phyloP scores from a whole-genome alignment of 2,888 invertebrate species.

The Alviniconcha strummeri region DNA sequence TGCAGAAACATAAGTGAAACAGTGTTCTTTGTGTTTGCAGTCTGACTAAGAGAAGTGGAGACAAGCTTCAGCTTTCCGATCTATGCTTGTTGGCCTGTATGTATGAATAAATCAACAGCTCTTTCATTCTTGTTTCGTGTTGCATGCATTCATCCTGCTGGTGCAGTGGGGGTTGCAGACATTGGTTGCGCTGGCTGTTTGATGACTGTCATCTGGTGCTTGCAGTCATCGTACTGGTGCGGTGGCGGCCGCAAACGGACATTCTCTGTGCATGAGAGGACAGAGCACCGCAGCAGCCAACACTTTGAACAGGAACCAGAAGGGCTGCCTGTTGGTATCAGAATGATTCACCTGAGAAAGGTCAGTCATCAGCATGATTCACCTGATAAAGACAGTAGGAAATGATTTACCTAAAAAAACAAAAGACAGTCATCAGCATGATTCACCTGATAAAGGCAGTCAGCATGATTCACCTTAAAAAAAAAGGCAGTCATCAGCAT shows the following conservation, averaged over 20 bases:
- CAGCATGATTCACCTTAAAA: too few species aligned
- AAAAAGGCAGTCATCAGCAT: slow-evolving; percentile 8
- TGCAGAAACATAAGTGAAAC: too few species aligned
- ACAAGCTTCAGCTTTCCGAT: too few species aligned
- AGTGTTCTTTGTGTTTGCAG: too few species aligned
- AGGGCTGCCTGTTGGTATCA: slow-evolving; percentile 27
- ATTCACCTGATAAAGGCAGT: slow-evolving; percentile 30
- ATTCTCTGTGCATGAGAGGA: neutral
- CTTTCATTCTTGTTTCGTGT: too few species aligned
- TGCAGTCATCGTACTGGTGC: slow-evolving; percentile 37
- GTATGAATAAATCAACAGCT: too few species aligned
- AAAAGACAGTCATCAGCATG: slow-evolving; percentile 15
- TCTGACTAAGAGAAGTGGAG: too few species aligned
- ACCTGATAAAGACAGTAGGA: neutral
- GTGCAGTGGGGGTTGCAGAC: too few species aligned
- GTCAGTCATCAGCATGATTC: neutral
- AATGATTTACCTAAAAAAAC: neutral
- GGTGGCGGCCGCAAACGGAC: slow-evolving; percentile 7
- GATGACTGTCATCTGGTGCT: neutral
- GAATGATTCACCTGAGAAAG: slow-evolving; percentile 31
- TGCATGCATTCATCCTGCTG: too few species aligned
- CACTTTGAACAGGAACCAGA: slow-evolving; percentile 27
- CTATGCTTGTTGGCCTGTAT: too few species aligned
- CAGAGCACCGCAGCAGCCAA: neutral
- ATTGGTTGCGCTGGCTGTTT: too few species aligned